phyloP scores from a whole-genome alignment of 2,888 invertebrate genomes.

The Lasioglossum calceatum region DNA sequence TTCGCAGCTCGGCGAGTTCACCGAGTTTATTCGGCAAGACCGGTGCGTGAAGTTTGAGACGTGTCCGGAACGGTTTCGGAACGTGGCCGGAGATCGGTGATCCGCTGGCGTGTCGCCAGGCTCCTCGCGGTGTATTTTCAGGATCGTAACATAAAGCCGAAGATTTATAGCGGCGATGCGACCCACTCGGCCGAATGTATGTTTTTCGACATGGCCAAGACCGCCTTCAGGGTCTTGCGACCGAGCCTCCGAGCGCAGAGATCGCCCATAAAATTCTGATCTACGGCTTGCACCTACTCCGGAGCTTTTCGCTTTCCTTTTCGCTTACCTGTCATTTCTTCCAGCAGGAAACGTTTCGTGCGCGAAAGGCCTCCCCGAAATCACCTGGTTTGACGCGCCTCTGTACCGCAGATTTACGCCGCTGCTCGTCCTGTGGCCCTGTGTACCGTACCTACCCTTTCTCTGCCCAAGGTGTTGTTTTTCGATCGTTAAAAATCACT shows the following conservation, averaged over 20 bases:
- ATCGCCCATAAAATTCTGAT: slow-evolving; percentile 71
- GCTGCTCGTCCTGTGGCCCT: not conserved
- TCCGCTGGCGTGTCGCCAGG: slow-evolving; percentile 70
- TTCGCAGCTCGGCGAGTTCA: not conserved
- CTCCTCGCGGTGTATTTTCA: slow-evolving; percentile 73
- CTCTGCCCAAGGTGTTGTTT: not conserved
- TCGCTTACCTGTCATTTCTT: slow-evolving; percentile 47
- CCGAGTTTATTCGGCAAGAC: not conserved
- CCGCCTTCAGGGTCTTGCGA: slow-evolving; percentile 51
- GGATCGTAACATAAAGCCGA: slow-evolving; percentile 75
- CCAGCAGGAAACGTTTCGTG: slow-evolving; percentile 19
- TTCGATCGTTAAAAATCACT: slow-evolving; percentile 16
- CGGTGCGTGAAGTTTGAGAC: not conserved
- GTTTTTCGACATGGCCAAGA: slow-evolving; percentile 67
- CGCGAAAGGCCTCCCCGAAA: slow-evolving; percentile 18
- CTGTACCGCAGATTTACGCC: slow-evolving; percentile 22
- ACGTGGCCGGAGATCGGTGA: slow-evolving; percentile 16
- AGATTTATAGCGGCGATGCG: slow-evolving; percentile 74
- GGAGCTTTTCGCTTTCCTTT: slow-evolving; percentile 20
- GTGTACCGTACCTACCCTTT: not conserved
- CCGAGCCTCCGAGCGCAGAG: slow-evolving; percentile 48
- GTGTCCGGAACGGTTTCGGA: slow-evolving; percentile 8
- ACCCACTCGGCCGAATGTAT: slow-evolving; percentile 66
- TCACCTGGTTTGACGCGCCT: not conserved
- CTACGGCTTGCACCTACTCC: slow-evolving; percentile 59